phyloP scores from a whole-genome alignment of 2,113 vertebrate species.

The Halichoeres trimaculatus region DNA sequence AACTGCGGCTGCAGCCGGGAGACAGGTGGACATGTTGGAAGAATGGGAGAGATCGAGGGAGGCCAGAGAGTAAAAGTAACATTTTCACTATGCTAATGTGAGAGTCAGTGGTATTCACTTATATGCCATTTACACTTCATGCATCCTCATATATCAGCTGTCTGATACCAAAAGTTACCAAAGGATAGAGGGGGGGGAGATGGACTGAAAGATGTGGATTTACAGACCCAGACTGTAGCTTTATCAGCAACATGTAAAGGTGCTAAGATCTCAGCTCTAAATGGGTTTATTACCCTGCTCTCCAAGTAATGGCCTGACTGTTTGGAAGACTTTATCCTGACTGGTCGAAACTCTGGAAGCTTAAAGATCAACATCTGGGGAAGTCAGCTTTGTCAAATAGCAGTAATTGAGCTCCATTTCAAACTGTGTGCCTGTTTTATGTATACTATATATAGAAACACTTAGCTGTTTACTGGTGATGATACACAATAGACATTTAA shows the following conservation, averaged over 20 bases:
- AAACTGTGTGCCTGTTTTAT: no score
- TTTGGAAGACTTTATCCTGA: no score
- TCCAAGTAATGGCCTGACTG: no score
- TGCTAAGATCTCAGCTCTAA: neutral
- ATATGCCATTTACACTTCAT: conserved; percentile 8
- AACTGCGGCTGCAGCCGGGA: conserved; percentile 31
- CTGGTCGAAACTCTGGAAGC: no score
- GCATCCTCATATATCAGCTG: neutral
- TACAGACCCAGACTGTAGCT: neutral
- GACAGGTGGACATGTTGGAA: conserved; percentile 23
- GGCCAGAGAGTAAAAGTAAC: neutral
- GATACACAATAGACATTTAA: no score
- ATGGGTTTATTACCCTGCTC: neutral
- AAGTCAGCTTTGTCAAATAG: no score
- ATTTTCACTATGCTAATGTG: conserved; percentile 14
- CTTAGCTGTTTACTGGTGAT: no score
- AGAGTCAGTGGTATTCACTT: conserved; percentile 19
- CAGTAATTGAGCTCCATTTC: no score
- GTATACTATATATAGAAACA: no score
- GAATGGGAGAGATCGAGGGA: neutral
- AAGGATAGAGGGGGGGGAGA: neutral
- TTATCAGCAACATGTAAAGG: neutral
- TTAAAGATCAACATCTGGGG: no score
- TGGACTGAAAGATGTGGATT: neutral
- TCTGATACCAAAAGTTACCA: conserved; percentile 4